Evolutionary conservation across 1,140 invertebrate genomes (phyloP).

Genomic region (Drosophila subpulchrella): DNA sequence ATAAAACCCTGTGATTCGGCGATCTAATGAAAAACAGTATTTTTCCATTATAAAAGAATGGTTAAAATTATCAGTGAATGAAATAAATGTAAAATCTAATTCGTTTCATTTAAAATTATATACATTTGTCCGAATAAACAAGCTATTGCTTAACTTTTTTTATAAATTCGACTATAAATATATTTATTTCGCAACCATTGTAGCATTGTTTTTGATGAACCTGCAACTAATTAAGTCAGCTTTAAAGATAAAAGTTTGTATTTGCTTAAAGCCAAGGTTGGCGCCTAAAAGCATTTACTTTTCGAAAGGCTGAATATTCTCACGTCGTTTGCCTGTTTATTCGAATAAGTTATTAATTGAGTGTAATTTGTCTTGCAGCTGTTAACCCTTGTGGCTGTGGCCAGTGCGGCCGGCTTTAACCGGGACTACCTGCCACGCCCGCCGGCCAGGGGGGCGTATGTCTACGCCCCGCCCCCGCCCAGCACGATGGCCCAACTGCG

Average conservation of each 20-base stretch:
- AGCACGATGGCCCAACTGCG: conserved; percentile 60
- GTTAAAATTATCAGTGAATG: neutral
- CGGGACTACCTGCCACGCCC: conserved; percentile 59
- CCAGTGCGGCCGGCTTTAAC: conserved; percentile 25
- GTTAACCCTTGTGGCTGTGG: conserved; percentile 42
- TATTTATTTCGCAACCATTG: neutral
- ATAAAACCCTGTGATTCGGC: neutral
- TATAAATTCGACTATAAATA: no score
- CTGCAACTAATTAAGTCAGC: neutral
- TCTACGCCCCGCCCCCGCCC: conserved; percentile 42
- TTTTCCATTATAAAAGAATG: neutral
- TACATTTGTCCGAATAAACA: no score
- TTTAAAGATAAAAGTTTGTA: neutral
- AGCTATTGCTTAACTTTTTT: no score
- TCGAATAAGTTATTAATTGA: conserved; percentile 12
- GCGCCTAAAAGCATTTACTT: neutral
- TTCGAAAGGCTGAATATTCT: neutral
- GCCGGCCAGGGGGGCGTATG: conserved; percentile 29
- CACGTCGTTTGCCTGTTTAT: no score
- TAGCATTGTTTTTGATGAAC: neutral
- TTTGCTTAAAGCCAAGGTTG: neutral
- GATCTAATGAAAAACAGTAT: neutral
- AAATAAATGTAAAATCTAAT: neutral
- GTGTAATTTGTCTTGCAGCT: conserved; percentile 61
- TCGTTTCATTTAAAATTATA: neutral